These are phyloP conservation scores for Hippocampus guttulatus DNA, from an alignment of 2,113 vertebrate genomes.

Conservation along the genomic window DNA sequence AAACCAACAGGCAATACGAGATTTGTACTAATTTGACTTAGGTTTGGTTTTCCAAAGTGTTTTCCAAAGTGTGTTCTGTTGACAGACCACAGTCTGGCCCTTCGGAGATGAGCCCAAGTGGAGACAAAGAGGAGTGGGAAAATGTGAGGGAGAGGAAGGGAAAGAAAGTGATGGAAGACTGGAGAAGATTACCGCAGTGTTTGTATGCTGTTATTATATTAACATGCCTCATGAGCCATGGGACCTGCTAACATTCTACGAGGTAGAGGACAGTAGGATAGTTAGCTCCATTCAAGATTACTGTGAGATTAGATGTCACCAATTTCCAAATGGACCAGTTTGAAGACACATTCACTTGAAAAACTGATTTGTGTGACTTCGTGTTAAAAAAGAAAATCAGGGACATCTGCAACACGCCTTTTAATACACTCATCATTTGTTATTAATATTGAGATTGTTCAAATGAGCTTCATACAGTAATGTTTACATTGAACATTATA, in stretches of 20 bases:
- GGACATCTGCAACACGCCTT: not conserved
- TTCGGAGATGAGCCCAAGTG: constrained; percentile 25
- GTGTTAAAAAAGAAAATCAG: not conserved
- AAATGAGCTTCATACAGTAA: too few relatives aligned
- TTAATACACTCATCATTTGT: not conserved
- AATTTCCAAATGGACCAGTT: constrained; percentile 2
- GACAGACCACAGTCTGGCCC: constrained; percentile 56
- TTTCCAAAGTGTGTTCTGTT: constrained; percentile 61
- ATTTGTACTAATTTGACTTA: constrained; percentile 64
- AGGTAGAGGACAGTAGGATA: not conserved
- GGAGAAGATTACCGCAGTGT: not conserved
- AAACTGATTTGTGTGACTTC: not conserved
- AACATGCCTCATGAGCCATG: constrained; percentile 4
- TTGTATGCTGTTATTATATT: constrained; percentile 7
- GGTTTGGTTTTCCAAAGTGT: constrained; percentile 64
- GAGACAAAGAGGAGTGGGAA: constrained; percentile 2
- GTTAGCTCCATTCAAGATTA: not conserved
- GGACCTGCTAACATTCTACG: not conserved
- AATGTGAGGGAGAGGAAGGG: constrained; percentile 2
- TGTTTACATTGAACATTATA: too few relatives aligned
- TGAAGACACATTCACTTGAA: not conserved
- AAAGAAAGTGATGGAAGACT: constrained; percentile 6
- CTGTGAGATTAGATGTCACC: not conserved
- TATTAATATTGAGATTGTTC: not conserved
- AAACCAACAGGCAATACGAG: constrained; percentile 64